Base-by-base conservation (phyloP, 2,797 vertebrate species). In the Paramormyrops hopkinsi region DNA sequence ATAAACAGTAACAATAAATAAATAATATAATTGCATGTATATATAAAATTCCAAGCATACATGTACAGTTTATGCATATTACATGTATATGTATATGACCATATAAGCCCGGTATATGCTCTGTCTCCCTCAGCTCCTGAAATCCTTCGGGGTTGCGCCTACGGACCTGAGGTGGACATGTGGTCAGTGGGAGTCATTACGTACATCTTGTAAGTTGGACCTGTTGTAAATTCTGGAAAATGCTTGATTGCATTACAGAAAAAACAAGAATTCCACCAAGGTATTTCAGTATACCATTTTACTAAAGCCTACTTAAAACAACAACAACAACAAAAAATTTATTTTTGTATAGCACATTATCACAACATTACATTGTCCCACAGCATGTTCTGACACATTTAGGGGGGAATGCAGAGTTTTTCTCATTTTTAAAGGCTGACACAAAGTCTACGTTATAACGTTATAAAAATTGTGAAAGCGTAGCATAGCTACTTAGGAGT, bases 121-220 rank as follows among this genome's bases (percentile, higher is more conserved):
- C 41, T 56, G 54, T 90, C 44, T 88, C 41, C 37, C 86, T 25
- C 94, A 97, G 97, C 97, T 91, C 97, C 97, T 84, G 97, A 97
- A 93, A 97, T 97, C 92, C 94, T 97, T 76, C 94, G 96, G 48
- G 97, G 97, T 88, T 97, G 96, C 92, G 96, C 97, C 62, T 97
- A 97, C 0, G 97, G 97, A 59, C 97, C 97, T 25, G 97, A 97
- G 90, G 97, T 97, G 92, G 97, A 97, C 92, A 97, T 97, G 97
- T 97, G 97, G 97, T 97, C 97, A 87, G 94, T 97, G 91, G 97
- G 97, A 89, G 96, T 97, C 90, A 97, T 97, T 91, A 97, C 97
- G 89, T 97, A 97, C 88, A 97, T 97, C 92, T 92, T 97, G 97
- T 97, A 95, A 97, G 97, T 96, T 91, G 86, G 89, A 89, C 19